A percentile compares a stretch with the other conserved stretches of the same genome.
Conservation (phyloP, 2,113 vertebrate species). For the Oxyruncus cristatus region DNA sequence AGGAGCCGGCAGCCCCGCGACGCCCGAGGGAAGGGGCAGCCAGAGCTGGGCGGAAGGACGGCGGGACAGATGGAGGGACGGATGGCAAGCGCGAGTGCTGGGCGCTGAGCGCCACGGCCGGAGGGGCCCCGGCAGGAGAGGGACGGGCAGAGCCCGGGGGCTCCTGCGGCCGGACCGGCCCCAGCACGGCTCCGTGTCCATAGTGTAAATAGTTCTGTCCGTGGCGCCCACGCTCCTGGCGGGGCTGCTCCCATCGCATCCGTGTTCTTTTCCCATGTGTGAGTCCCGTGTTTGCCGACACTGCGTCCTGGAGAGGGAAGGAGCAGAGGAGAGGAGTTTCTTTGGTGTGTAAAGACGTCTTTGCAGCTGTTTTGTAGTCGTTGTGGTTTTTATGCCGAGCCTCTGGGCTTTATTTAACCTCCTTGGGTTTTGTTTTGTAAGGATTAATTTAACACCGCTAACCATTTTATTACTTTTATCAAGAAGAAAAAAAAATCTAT, state of each 20-base stretch:
- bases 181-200: not conserved
- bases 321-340: not conserved
- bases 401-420: conserved; percentile 42
- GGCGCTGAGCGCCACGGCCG: not conserved
- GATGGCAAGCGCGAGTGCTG: not conserved
- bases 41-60: not conserved
- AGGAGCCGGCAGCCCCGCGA: not conserved
- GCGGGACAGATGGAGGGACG: not conserved
- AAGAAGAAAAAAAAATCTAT: conserved; percentile 67
- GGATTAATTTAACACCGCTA: conserved; percentile 71
- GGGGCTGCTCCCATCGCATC: not conserved
- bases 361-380: conserved; percentile 56
- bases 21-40: not conserved
- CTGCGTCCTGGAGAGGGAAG: not conserved
- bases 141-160: conserved; percentile 14
- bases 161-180: not conserved
- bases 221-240: not conserved
- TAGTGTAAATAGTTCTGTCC: conserved; percentile 40
- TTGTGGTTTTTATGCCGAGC: conserved; percentile 25
- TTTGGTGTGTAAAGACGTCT: conserved; percentile 9
- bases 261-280: not conserved
- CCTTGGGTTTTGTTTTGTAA: conserved; percentile 60
- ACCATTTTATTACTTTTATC: conserved; percentile 73
- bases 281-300: not conserved
- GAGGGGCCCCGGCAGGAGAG: not conserved